Percentiles rank a stretch among this genome's conserved stretches.
These are phyloP conservation scores for Adelognathus sp. DNA, from an alignment of 2,888 invertebrate species.

Conservation along the genomic window DNA sequence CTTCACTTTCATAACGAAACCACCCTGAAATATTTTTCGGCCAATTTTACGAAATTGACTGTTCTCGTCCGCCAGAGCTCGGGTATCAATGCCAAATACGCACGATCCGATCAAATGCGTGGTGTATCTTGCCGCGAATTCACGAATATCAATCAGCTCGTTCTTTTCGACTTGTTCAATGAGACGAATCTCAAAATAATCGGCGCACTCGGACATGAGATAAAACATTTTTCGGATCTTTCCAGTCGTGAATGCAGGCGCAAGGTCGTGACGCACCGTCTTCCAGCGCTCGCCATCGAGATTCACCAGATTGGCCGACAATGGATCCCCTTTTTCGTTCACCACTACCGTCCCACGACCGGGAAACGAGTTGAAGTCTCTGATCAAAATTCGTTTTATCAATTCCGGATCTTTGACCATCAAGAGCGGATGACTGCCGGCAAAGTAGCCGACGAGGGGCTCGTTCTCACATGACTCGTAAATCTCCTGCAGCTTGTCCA, in stretches of 20 bases:
- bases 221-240: constrained; percentile 82
- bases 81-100: constrained; percentile 77
- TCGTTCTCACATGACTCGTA: constrained; percentile 54
- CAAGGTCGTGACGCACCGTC: constrained; percentile 80
- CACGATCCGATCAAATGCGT: constrained; percentile 79
- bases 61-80: constrained; percentile 69
- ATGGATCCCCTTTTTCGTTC: constrained; percentile 79
- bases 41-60: constrained; percentile 74
- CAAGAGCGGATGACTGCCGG: constrained; percentile 75
- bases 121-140: constrained; percentile 73
- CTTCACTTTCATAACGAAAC: constrained; percentile 43
- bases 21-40: constrained; percentile 66
- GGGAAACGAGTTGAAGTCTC: constrained; percentile 77
- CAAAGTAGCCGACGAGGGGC: constrained; percentile 79
- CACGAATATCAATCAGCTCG: constrained; percentile 53
- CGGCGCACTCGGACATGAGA: constrained; percentile 80
- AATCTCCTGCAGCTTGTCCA: constrained; percentile 27
- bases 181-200: constrained; percentile 79
- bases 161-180: constrained; percentile 66
- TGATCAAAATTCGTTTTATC: constrained; percentile 78
- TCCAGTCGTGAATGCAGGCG: constrained; percentile 82
- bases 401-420: constrained; percentile 77
- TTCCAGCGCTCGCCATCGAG: constrained; percentile 84
- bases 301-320: constrained; percentile 78
- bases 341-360: constrained; percentile 75